Evolutionary conservation across 1,140 invertebrate genomes (phyloP).

Genomic region (Tribolium madens): DNA sequence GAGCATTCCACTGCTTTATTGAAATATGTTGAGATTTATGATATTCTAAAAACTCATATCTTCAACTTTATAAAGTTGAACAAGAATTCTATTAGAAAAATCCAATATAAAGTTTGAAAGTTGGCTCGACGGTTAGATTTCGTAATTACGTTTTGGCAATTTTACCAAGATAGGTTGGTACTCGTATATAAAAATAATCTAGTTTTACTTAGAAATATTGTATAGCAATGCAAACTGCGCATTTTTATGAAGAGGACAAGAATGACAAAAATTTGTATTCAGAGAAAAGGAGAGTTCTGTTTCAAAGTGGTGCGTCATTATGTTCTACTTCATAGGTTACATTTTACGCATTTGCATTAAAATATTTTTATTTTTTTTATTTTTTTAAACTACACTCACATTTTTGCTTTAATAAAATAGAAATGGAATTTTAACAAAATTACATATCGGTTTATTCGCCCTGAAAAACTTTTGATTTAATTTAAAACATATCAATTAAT

Average conservation of each 20-base stretch:
- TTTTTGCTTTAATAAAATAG: too few species aligned
- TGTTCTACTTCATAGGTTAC: too few species aligned
- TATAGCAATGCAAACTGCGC: not conserved
- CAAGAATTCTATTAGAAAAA: slow-evolving; percentile 33
- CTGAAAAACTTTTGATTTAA: too few species aligned
- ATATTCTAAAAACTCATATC: slow-evolving; percentile 32
- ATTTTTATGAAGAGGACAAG: not conserved
- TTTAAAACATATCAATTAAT: not conserved
- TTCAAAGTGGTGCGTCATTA: not conserved
- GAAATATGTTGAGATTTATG: slow-evolving; percentile 36
- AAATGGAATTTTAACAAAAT: too few species aligned
- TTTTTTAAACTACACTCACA: too few species aligned
- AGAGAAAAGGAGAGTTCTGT: not conserved
- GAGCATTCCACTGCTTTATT: slow-evolving; percentile 18
- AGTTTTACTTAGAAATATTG: slow-evolving; percentile 6
- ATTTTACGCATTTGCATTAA: too few species aligned
- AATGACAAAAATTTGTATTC: not conserved
- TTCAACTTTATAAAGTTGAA: slow-evolving; percentile 35
- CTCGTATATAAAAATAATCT: slow-evolving; percentile 16
- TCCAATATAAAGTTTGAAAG: slow-evolving; percentile 34
- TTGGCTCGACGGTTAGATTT: not conserved
- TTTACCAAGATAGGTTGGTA: slow-evolving; percentile 5
- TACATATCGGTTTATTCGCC: too few species aligned
- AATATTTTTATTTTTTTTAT: too few species aligned
- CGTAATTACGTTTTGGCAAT: slow-evolving; percentile 12